Conservation (phyloP, 2,113 vertebrate species). For the Coregonus clupeaformis region DNA sequence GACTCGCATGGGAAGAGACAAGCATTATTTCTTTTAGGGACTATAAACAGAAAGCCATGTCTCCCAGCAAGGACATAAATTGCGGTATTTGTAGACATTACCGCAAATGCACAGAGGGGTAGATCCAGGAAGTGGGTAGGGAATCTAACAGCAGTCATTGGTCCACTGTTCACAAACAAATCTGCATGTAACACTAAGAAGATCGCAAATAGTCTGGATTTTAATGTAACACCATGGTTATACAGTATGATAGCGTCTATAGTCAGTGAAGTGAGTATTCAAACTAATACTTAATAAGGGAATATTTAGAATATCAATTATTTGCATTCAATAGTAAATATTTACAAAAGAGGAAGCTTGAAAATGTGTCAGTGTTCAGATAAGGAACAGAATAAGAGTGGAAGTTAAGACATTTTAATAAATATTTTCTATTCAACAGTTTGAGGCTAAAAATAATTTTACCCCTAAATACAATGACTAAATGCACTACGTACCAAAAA, state of each 20-base stretch:
- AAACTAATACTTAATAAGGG: not conserved
- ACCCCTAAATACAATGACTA: slow-evolving; percentile 27
- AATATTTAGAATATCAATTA: slow-evolving; percentile 45
- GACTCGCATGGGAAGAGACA: slow-evolving; percentile 76
- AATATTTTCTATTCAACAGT: slow-evolving; percentile 22
- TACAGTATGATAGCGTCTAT: too few relatives aligned
- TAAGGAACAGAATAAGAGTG: too few relatives aligned
- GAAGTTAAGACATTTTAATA: not conserved
- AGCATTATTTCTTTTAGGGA: slow-evolving; percentile 72
- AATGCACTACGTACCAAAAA: slow-evolving; percentile 24
- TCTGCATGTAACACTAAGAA: slow-evolving; percentile 44
- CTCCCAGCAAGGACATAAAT: slow-evolving; percentile 78
- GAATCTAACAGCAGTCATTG: slow-evolving; percentile 62
- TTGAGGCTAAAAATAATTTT: slow-evolving; percentile 17
- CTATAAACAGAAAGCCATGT: slow-evolving; percentile 78
- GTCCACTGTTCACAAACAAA: slow-evolving; percentile 60
- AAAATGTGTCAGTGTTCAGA: slow-evolving; percentile 26
- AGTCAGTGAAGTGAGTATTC: too few relatives aligned
- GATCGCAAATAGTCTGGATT: slow-evolving; percentile 24
- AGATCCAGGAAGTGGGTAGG: slow-evolving; percentile 65
- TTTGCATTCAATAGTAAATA: slow-evolving; percentile 25
- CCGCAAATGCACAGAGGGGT: slow-evolving; percentile 69
- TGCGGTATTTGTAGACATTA: slow-evolving; percentile 76
- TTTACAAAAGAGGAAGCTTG: not conserved
- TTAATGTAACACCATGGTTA: slow-evolving; percentile 8